Percentiles rank a stretch among this genome's conserved stretches.
Evolutionary conservation across 2,888 invertebrate species (phyloP).

Genomic region (Netelia inedita): DNA sequence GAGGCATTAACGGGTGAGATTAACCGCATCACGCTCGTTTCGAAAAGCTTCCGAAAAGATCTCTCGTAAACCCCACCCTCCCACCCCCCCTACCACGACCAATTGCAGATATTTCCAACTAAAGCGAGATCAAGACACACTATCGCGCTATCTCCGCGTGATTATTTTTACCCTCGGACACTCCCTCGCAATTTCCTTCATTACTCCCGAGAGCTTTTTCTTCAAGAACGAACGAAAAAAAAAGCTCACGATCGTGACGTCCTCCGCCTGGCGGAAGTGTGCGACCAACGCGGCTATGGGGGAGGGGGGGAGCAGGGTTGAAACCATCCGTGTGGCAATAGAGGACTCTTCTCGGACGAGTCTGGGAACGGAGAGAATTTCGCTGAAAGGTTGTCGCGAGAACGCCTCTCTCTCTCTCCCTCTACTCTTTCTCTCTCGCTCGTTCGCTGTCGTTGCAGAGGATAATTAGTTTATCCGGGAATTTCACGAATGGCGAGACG

Average conservation of each 20-base stretch:
- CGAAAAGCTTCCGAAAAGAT: slow-evolving; percentile 31
- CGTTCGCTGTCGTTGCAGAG: slow-evolving; percentile 53
- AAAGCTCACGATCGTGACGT: slow-evolving; percentile 40
- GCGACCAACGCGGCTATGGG: not conserved
- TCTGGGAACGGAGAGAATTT: slow-evolving; percentile 74
- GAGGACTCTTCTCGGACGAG: slow-evolving; percentile 66
- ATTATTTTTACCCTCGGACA: slow-evolving; percentile 53
- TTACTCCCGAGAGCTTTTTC: slow-evolving; percentile 64
- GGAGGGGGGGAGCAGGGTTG: not conserved
- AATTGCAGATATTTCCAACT: slow-evolving; percentile 62
- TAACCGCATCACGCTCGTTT: slow-evolving; percentile 10
- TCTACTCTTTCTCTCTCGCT: slow-evolving; percentile 9
- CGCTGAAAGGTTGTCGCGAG: slow-evolving; percentile 71
- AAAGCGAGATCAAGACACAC: slow-evolving; percentile 54
- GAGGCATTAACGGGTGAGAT: slow-evolving; percentile 78
- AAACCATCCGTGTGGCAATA: slow-evolving; percentile 12
- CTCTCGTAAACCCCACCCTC: not conserved
- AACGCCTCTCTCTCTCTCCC: slow-evolving; percentile 56
- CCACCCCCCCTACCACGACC: not conserved
- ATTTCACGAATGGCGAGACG: slow-evolving; percentile 75
- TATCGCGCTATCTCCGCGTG: slow-evolving; percentile 30
- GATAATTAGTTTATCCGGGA: slow-evolving; percentile 73
- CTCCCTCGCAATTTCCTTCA: slow-evolving; percentile 66
- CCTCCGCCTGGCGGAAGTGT: slow-evolving; percentile 19
- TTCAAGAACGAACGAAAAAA: slow-evolving; percentile 16